Conservation (phyloP, 2,113 vertebrate genomes). For the Indri indri region DNA sequence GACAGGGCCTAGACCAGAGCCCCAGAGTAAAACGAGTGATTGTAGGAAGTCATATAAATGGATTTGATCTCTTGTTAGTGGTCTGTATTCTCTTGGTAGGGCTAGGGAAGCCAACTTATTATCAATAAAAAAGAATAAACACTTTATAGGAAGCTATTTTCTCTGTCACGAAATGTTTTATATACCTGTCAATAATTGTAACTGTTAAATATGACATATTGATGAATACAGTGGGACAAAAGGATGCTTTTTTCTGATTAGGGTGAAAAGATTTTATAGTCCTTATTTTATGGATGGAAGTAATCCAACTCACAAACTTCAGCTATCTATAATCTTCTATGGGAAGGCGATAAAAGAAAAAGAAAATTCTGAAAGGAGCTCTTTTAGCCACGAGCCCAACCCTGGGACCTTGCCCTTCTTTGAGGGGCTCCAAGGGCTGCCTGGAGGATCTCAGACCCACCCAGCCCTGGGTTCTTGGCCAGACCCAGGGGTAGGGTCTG, state of each 20-base stretch:
- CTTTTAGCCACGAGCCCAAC: not conserved
- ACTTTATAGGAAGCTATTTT: slow-evolving; percentile 74
- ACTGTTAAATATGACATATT: slow-evolving; percentile 76
- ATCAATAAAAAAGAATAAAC: slow-evolving; percentile 80
- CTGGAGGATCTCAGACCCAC: not conserved
- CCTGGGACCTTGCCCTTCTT: not conserved
- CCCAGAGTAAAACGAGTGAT: slow-evolving; percentile 29
- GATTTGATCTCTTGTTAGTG: slow-evolving; percentile 60
- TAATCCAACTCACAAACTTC: slow-evolving; percentile 66
- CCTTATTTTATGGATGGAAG: slow-evolving; percentile 74
- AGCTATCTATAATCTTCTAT: slow-evolving; percentile 57
- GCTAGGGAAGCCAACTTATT: slow-evolving; percentile 67
- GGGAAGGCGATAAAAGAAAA: slow-evolving; percentile 53
- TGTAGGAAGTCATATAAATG: slow-evolving; percentile 21
- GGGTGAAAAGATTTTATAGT: slow-evolving; percentile 67
- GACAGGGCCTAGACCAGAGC: not conserved
- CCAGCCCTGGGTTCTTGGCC: not conserved
- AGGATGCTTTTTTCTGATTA: slow-evolving; percentile 61
- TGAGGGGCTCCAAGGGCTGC: not conserved
- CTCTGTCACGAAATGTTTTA: slow-evolving; percentile 72
- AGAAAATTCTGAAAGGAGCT: slow-evolving; percentile 47
- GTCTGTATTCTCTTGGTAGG: slow-evolving; percentile 56
- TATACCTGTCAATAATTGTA: slow-evolving; percentile 75
- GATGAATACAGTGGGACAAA: slow-evolving; percentile 63
- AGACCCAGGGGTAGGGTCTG: not conserved